A percentile compares a stretch with the other conserved stretches of the same genome.
These are phyloP conservation scores for Sinosuthora webbiana DNA, from an alignment of 2,113 vertebrate genomes.

Conservation along the genomic window DNA sequence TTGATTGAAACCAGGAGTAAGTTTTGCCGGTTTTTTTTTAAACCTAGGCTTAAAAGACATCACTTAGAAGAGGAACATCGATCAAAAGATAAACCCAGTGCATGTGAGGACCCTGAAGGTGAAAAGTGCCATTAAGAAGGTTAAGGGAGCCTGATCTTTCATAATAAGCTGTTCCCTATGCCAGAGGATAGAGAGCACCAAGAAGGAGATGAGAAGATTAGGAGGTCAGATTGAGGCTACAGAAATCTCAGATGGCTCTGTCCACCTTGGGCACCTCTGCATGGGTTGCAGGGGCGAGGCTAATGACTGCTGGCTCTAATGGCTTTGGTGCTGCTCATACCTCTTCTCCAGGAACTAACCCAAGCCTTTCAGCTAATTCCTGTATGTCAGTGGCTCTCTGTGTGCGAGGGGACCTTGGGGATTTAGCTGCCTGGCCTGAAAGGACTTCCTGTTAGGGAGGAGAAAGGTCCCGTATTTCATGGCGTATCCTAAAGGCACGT, in stretches of 20 bases:
- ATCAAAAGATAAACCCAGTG: not conserved
- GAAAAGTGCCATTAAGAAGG: not conserved
- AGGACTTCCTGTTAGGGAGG: not conserved
- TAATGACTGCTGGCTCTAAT: not conserved
- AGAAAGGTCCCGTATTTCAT: not conserved
- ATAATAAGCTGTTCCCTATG: not conserved
- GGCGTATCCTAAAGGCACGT: not conserved
- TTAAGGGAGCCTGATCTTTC: not conserved
- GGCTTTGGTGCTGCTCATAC: not conserved
- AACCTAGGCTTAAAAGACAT: not conserved
- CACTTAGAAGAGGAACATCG: not conserved
- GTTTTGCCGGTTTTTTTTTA: not conserved
- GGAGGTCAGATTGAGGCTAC: not conserved
- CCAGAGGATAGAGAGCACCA: not conserved
- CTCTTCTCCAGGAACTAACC: not conserved
- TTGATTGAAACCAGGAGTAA: not conserved
- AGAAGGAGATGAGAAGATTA: conserved; percentile 3
- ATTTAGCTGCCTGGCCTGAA: not conserved
- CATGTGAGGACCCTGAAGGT: not conserved
- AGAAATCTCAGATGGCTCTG: not conserved
- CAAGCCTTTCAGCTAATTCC: not conserved
- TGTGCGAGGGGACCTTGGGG: not conserved
- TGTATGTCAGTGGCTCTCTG: not conserved
- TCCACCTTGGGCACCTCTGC: not conserved
- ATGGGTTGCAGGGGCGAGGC: not conserved